phyloP scores from a whole-genome alignment of 2,113 vertebrate species.

The Glaucomys volans region DNA sequence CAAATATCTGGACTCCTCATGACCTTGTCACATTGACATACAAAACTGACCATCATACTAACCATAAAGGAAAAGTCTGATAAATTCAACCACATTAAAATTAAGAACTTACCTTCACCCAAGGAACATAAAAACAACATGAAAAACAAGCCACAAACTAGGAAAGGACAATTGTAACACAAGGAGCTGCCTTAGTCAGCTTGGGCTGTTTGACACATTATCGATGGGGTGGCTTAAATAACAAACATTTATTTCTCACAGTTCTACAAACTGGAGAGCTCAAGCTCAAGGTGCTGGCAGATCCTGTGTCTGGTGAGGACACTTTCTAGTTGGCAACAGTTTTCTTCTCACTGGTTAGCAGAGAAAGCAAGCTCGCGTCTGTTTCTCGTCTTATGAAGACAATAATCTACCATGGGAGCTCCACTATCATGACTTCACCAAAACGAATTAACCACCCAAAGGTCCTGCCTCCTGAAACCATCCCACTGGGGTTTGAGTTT shows the following conservation, averaged over 20 bases:
- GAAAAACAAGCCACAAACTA: conserved; percentile 31
- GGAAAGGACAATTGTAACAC: background rate
- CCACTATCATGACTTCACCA: background rate
- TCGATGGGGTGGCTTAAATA: background rate
- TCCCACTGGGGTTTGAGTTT: background rate
- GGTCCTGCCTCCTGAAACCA: background rate
- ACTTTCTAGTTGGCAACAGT: background rate
- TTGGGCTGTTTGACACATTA: background rate
- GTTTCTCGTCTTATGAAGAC: background rate
- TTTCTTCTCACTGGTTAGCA: background rate
- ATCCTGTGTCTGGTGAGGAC: background rate
- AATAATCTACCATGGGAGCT: background rate
- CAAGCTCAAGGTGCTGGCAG: background rate
- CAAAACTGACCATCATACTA: background rate
- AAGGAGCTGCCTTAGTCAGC: conserved; percentile 13
- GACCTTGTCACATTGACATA: background rate
- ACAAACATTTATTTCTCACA: background rate
- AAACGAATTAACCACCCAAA: background rate
- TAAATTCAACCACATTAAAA: conserved; percentile 37
- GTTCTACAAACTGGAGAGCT: background rate
- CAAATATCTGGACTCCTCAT: background rate
- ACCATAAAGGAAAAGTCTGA: conserved; percentile 9
- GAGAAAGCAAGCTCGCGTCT: background rate
- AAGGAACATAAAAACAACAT: conserved; percentile 36
- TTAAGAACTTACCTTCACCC: conserved; percentile 45